These are phyloP conservation scores for Lymantria dispar DNA, from an alignment of 2,888 invertebrate genomes.

Conservation along the genomic window DNA sequence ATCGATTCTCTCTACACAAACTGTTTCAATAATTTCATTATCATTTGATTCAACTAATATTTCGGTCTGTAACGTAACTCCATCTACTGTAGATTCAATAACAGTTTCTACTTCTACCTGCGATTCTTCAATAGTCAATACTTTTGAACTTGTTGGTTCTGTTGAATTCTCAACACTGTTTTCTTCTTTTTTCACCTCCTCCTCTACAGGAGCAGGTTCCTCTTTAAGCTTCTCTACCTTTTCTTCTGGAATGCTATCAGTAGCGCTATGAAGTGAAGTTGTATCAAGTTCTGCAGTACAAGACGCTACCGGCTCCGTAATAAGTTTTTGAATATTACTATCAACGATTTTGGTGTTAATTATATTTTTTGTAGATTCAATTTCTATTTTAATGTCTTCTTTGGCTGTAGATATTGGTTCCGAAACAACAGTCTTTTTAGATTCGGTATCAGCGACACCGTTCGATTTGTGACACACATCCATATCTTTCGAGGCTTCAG, in stretches of 20 bases:
- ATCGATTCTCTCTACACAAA: constrained; percentile 29
- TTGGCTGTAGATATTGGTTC: constrained; percentile 17
- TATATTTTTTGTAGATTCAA: constrained; percentile 2
- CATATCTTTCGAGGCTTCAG: constrained; percentile 37
- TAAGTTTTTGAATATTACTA: constrained; percentile 6
- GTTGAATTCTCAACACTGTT: constrained; percentile 3
- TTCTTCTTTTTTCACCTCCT: constrained; percentile 5
- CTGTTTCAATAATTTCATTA: constrained; percentile 43
- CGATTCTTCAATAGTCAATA: constrained; percentile 16
- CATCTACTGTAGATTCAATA: constrained; percentile 36
- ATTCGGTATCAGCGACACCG: constrained; percentile 53
- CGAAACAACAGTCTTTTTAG: constrained; percentile 20
- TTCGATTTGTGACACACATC: constrained; percentile 65
- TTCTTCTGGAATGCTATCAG: constrained; percentile 8
- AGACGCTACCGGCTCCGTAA: constrained; percentile 11
- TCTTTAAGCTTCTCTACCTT: neutral
- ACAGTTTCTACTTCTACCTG: constrained; percentile 30
- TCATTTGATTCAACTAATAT: constrained; percentile 65
- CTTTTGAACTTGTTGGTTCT: neutral
- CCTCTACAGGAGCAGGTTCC: constrained; percentile 9
- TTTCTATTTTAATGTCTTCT: constrained; percentile 19
- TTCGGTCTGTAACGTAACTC: constrained; percentile 68
- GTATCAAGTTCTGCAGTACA: constrained; percentile 9
- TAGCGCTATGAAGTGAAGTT: constrained; percentile 5
- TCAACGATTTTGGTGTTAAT: constrained; percentile 5